Conservation (phyloP, 2,888 invertebrate genomes). For the Caenorhabditis sp. region DNA sequence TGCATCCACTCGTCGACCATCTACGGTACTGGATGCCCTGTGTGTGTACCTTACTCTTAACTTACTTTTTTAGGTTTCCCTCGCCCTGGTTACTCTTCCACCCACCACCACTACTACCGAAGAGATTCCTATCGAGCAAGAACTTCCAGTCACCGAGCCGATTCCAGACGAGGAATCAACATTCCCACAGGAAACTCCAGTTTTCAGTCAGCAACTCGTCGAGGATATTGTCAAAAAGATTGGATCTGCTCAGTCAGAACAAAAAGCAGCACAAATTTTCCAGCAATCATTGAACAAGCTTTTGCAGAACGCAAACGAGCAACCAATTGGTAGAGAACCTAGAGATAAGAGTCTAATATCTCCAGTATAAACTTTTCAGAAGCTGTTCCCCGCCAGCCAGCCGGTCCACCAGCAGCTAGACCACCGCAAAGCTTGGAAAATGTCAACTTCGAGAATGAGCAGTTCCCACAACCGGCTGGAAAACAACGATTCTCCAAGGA, state of each 20-base stretch:
- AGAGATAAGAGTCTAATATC: not conserved
- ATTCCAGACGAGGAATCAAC: constrained; percentile 52
- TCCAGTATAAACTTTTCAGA: constrained; percentile 15
- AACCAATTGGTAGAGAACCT: constrained; percentile 43
- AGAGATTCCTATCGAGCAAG: constrained; percentile 45
- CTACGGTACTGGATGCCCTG: not conserved
- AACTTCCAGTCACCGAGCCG: constrained; percentile 37
- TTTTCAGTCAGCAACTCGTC: constrained; percentile 61
- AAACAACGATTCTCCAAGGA: constrained; percentile 69
- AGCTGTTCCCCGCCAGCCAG: constrained; percentile 25
- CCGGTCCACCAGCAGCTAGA: constrained; percentile 61
- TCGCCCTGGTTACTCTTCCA: constrained; percentile 50
- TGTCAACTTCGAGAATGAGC: constrained; percentile 50
- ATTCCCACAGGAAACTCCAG: constrained; percentile 60
- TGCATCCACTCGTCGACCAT: constrained; percentile 30
- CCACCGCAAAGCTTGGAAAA: constrained; percentile 50
- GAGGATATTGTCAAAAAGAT: constrained; percentile 71
- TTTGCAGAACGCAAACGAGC: constrained; percentile 65
- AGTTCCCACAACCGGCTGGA: constrained; percentile 60
- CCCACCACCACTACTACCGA: constrained; percentile 55
- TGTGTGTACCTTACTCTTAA: not conserved
- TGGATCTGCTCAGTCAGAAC: constrained; percentile 70
- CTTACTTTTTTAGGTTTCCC: constrained; percentile 24
- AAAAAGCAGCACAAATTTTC: constrained; percentile 71
- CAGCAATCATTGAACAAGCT: constrained; percentile 71